Base-by-base conservation (phyloP, 2,797 vertebrate species). In the Sus cebifrons region DNA sequence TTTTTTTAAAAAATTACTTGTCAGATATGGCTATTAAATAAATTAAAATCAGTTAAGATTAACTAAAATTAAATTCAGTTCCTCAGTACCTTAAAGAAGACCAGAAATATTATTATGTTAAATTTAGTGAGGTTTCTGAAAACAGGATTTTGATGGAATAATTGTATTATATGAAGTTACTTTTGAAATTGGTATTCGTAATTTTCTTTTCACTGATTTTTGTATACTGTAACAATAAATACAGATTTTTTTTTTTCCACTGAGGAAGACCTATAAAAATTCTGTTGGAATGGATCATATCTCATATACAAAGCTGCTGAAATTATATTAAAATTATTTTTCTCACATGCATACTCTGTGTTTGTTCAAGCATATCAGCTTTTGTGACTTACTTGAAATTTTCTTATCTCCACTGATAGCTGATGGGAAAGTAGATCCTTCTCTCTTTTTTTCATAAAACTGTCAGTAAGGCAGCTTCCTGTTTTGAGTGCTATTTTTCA, bases 321-420 rank as follows among this genome's bases (percentile, higher is more conserved):
- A 93, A 79, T 87, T 74, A 75, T 88, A 79, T 86, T 96, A 75
- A 93, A 89, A 74, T 40, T 18, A 86, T 21, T 74, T 97, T 91
- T 87, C 54, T 86, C 75, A 84, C 40, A 73, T 60, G 13, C 64
- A 44, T 58, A 40, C 14, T 68, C 3, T 96, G 23, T 93, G n/a
- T 20, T 85, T 78, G 9, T 40, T 78, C 20, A 92, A 85, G 65
- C 49, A 75, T 75, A 62, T 78, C 6, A 14, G 40, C 18, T 93
- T 64, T 79, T 81, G 89, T 94, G 62, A 67, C 67, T 92, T 88
- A 92, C 52, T 93, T 78, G 82, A 97, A 93, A 92, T 86, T 91
- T 93, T 89, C 54, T 94, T 75, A 77, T 96, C 79, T 93, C 49
- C 32, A 81, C 25, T 84, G 36, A 92, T 79, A 56, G 17, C 73